These are phyloP conservation scores for Caranx ignobilis DNA, from an alignment of 2,113 vertebrate genomes.

Conservation along the genomic window DNA sequence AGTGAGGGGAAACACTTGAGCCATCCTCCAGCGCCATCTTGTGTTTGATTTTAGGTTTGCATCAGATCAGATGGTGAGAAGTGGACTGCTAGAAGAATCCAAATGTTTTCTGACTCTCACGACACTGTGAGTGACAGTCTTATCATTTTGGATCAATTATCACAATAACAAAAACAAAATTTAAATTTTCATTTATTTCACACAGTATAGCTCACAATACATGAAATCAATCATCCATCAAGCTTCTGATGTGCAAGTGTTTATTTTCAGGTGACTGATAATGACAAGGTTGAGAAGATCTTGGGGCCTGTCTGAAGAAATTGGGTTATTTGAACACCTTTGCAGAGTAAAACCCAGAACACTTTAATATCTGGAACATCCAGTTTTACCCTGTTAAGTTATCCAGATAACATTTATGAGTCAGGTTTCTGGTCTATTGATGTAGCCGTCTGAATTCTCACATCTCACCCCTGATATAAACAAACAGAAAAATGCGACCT, in stretches of 20 bases:
- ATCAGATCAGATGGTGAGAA: not conserved
- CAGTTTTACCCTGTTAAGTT: slow-evolving; percentile 24
- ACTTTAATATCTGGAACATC: not conserved
- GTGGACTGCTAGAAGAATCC: not conserved
- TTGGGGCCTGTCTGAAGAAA: slow-evolving; percentile 10
- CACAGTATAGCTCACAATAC: slow-evolving; percentile 72
- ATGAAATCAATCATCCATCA: slow-evolving; percentile 70
- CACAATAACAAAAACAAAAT: slow-evolving; percentile 19
- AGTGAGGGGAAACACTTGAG: not conserved
- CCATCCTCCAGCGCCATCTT: slow-evolving; percentile 66
- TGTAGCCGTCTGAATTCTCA: slow-evolving; percentile 12
- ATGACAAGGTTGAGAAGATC: slow-evolving; percentile 18
- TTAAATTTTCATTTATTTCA: slow-evolving; percentile 72
- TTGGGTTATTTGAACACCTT: slow-evolving; percentile 6
- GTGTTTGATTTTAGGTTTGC: slow-evolving; percentile 23
- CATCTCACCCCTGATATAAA: slow-evolving; percentile 33
- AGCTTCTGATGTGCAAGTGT: slow-evolving; percentile 67
- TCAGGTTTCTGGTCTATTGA: slow-evolving; percentile 3
- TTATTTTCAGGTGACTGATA: slow-evolving; percentile 42
- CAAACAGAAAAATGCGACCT: slow-evolving; percentile 16
- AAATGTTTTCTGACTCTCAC: not conserved
- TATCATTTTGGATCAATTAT: not conserved
- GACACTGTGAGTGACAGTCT: not conserved
- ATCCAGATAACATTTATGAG: slow-evolving; percentile 8
- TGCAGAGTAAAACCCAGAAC: slow-evolving; percentile 1